phyloP scores from a whole-genome alignment of 2,888 invertebrate species.

The Clunio marinus region DNA sequence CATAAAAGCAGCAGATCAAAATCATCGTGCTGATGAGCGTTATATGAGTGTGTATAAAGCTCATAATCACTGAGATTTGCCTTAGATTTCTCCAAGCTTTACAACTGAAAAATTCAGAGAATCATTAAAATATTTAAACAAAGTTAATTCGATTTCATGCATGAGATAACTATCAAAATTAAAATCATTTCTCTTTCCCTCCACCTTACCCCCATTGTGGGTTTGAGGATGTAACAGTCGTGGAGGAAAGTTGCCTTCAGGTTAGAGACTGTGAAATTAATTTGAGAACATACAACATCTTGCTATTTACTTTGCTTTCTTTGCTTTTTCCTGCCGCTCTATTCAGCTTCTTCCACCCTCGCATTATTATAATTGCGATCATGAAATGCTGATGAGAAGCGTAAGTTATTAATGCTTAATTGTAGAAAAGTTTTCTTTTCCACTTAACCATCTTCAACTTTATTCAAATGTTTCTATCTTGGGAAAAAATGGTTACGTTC shows the following conservation, averaged over 20 bases:
- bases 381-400: background rate
- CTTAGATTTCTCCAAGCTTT: background rate
- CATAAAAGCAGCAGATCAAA: background rate
- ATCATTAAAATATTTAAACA: conserved; percentile 18
- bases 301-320: background rate
- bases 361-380: conserved; percentile 5
- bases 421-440: background rate
- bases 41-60: background rate
- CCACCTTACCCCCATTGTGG: background rate
- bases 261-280: background rate
- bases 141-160: conserved; percentile 24
- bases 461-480: background rate
- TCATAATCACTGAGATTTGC: background rate
- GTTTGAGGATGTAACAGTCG: background rate
- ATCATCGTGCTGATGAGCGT: background rate
- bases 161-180: conserved; percentile 23
- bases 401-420: conserved; percentile 8
- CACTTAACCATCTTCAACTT: background rate
- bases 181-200: background rate
- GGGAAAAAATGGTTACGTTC: background rate
- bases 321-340: background rate
- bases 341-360: too few relatives aligned
- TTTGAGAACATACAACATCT: conserved; percentile 10
- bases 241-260: background rate
- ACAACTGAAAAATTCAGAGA: background rate